Evolutionary conservation across 2,888 invertebrate species (phyloP).

Genomic region (Diplolepis rosae): DNA sequence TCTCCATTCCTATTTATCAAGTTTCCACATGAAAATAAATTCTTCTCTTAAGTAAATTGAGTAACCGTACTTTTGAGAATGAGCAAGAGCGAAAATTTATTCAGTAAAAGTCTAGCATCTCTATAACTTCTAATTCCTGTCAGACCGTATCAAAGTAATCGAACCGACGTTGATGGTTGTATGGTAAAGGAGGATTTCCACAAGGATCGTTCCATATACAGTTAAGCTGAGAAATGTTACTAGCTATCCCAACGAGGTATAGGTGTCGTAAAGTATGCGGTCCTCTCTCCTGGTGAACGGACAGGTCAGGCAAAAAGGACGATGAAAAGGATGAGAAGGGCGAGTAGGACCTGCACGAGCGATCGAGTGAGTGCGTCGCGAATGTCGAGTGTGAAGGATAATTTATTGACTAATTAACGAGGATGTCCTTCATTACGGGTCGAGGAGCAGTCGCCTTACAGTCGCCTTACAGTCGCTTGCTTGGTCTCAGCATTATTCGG

Average conservation of each 20-base stretch:
- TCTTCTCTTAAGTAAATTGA: neutral
- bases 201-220: conserved; percentile 5
- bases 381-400: conserved; percentile 67
- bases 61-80: neutral
- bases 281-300: conserved; percentile 15
- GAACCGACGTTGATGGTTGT: conserved; percentile 9
- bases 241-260: conserved; percentile 17
- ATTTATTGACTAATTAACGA: conserved; percentile 74
- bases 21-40: neutral
- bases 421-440: conserved; percentile 73
- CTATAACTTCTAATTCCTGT: conserved; percentile 30
- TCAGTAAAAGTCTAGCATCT: conserved; percentile 8
- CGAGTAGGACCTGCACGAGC: conserved; percentile 27
- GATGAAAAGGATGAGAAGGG: conserved; percentile 17
- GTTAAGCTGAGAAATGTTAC: neutral
- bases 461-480: conserved; percentile 62
- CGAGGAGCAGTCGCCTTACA: conserved; percentile 62
- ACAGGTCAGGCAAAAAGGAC: conserved; percentile 30
- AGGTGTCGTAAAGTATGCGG: conserved; percentile 43
- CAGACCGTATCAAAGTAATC: conserved; percentile 17
- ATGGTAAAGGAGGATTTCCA: conserved; percentile 10
- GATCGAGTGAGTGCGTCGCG: conserved; percentile 55
- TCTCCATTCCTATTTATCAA: neutral
- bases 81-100: conserved; percentile 1
- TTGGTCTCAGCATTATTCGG: conserved; percentile 68